Evolutionary conservation across 53 echinoderm and acorn worm genomes (phyloP).

Genomic region (Pentamera pediparva): DNA sequence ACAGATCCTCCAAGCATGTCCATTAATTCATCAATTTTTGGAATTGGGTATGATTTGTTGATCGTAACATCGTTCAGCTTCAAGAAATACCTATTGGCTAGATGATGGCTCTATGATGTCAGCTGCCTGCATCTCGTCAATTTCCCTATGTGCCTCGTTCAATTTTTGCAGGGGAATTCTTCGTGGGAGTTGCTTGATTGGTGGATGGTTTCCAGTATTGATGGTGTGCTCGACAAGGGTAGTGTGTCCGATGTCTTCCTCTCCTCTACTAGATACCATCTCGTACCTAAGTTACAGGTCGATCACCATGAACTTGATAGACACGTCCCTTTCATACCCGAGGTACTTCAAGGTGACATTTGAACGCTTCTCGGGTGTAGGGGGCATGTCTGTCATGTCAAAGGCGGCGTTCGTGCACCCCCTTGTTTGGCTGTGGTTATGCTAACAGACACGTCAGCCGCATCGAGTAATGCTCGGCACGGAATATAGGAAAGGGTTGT

Average conservation of each 20-base stretch:
- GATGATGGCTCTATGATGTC: conserved; percentile 28
- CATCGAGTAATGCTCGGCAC: no score
- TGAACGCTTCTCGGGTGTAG: no score
- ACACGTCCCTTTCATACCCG: no score
- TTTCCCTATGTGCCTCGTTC: conserved; percentile 19
- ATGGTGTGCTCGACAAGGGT: conserved; percentile 19
- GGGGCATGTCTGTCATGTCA: no score
- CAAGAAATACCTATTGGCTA: neutral
- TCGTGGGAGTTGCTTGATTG: conserved; percentile 31
- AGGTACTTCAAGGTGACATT: no score
- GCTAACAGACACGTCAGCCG: no score
- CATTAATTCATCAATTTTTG: no score
- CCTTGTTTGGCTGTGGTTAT: no score
- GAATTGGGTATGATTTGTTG: neutral
- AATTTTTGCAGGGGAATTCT: conserved; percentile 31
- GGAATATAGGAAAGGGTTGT: no score
- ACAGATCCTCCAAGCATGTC: neutral
- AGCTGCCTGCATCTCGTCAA: conserved; percentile 14
- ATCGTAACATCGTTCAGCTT: neutral
- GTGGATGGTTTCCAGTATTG: conserved; percentile 2
- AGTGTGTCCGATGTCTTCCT: conserved; percentile 34
- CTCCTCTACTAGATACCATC: neutral
- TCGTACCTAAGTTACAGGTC: no score
- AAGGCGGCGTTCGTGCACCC: no score
- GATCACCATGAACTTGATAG: no score